phyloP scores from a whole-genome alignment of 2,113 vertebrate genomes.

The Macquaria australasica region DNA sequence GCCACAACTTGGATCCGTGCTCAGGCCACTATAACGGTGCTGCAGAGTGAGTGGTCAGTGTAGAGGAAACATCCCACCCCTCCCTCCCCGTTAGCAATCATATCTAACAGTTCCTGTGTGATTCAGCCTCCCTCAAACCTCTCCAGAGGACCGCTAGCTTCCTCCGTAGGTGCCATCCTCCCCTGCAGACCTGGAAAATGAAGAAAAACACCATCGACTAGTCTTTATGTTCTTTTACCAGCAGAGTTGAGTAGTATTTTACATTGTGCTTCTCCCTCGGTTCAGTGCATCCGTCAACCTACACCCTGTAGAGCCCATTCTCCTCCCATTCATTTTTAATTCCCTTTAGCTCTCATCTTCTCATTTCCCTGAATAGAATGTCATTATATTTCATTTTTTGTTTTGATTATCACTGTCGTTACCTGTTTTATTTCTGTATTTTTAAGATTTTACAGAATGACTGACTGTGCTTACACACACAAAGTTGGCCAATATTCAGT shows the following conservation, averaged over 20 bases:
- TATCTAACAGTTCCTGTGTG: conserved; percentile 29
- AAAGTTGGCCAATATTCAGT: not conserved
- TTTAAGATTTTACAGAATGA: not conserved
- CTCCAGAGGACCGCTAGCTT: conserved; percentile 49
- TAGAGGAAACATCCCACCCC: conserved; percentile 34
- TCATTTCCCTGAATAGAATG: not conserved
- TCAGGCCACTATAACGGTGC: conserved; percentile 95
- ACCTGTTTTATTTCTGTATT: not conserved
- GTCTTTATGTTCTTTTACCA: conserved; percentile 17
- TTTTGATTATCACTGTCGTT: not conserved
- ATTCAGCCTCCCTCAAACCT: conserved; percentile 52
- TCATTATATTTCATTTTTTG: not conserved
- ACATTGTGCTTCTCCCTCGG: conserved; percentile 9
- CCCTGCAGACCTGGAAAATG: conserved; percentile 24
- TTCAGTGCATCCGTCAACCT: conserved; percentile 16
- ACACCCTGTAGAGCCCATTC: not conserved
- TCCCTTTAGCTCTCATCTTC: conserved; percentile 6
- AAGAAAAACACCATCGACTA: conserved; percentile 25
- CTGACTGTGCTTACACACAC: not conserved
- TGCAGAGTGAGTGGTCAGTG: conserved; percentile 95
- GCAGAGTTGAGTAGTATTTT: conserved; percentile 20
- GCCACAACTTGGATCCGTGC: conserved; percentile 97
- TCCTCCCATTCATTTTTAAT: not conserved
- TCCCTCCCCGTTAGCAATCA: not conserved
- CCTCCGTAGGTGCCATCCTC: conserved; percentile 46